phyloP scores from a whole-genome alignment of 2,113 vertebrate species.

The Megalops atlanticus region DNA sequence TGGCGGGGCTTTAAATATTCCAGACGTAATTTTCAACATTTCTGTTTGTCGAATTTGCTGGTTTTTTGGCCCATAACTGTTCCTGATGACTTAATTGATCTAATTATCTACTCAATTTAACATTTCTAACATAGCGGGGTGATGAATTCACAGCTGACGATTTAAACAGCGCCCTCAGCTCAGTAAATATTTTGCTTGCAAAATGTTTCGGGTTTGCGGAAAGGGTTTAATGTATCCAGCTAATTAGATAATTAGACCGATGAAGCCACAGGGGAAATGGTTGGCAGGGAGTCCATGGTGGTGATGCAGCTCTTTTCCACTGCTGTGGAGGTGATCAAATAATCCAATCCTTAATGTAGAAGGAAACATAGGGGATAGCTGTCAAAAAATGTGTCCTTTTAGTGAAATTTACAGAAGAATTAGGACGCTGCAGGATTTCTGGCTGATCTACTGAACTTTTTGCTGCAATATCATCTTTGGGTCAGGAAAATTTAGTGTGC shows the following conservation, averaged over 20 bases:
- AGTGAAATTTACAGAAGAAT: not conserved
- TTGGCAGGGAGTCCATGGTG: not conserved
- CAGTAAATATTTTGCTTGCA: constrained; percentile 23
- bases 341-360: not conserved
- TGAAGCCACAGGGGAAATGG: not conserved
- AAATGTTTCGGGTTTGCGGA: constrained; percentile 3
- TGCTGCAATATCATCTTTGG: too few relatives aligned
- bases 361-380: not conserved
- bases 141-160: constrained; percentile 12
- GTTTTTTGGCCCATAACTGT: constrained; percentile 22
- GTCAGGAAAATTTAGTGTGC: not conserved
- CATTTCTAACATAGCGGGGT: constrained; percentile 24
- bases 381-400: not conserved
- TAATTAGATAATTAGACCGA: constrained; percentile 3
- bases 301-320: not conserved
- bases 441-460: not conserved
- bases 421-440: not conserved
- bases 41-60: constrained; percentile 17
- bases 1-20: not conserved
- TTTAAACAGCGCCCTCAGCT: constrained; percentile 5
- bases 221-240: not conserved
- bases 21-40: not conserved
- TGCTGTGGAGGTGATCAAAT: not conserved
- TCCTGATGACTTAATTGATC: constrained; percentile 35
- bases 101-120: constrained; percentile 42